A percentile compares a stretch with the other conserved stretches of the same genome.
phyloP scores from a whole-genome alignment of 2,797 vertebrate species.

The Amniataba percoides region DNA sequence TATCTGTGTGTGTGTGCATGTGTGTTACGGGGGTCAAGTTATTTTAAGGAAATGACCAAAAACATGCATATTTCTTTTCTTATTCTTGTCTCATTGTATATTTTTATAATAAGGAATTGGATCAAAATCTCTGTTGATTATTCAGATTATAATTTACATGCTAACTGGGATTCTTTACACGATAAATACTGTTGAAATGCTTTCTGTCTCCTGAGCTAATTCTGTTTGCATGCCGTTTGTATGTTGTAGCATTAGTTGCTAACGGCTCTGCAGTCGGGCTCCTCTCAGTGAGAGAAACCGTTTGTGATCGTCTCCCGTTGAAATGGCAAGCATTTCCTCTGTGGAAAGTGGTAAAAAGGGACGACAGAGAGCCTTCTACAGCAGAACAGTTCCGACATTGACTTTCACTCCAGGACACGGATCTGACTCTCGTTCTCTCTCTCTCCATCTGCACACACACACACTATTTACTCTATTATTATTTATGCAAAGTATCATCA shows the following conservation, averaged over 20 bases:
- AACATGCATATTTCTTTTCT: background rate
- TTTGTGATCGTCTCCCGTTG: constrained; percentile 58
- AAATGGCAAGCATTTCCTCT: constrained; percentile 73
- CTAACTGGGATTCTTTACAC: background rate
- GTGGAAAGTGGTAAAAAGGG: constrained; percentile 58
- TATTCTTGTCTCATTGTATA: background rate
- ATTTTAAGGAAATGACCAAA: background rate
- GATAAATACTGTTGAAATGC: background rate
- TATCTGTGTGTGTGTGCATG: too few relatives aligned
- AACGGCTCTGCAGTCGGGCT: constrained; percentile 12
- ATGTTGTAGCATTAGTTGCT: background rate
- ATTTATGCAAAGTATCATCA: background rate
- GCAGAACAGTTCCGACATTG: constrained; percentile 53
- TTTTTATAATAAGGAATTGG: background rate
- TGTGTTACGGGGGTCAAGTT: background rate
- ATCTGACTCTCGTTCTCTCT: constrained; percentile 19
- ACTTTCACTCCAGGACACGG: constrained; percentile 33
- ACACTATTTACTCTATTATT: constrained; percentile 5
- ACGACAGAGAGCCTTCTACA: constrained; percentile 33
- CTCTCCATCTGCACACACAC: constrained; percentile 12
- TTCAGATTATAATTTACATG: background rate
- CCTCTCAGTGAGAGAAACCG: constrained; percentile 60
- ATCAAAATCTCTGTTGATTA: background rate
- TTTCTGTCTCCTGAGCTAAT: background rate
- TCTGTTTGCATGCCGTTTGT: constrained; percentile 1